Evolutionary conservation across 2,888 invertebrate genomes (phyloP).

Genomic region (Chorisops tibialis): DNA sequence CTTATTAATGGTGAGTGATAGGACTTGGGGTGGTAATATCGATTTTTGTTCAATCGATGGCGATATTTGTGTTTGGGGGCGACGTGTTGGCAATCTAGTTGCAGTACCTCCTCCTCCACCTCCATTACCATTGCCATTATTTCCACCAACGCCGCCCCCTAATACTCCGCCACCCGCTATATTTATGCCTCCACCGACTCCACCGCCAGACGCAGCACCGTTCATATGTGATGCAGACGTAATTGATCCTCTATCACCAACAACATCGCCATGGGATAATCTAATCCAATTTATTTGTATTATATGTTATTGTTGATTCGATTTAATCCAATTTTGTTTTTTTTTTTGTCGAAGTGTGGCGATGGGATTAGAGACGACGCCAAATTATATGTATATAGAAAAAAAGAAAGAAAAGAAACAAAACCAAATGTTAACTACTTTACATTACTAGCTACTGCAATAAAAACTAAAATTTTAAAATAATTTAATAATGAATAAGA

Average conservation of each 20-base stretch:
- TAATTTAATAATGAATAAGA: not conserved
- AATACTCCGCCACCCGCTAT: slow-evolving; percentile 30
- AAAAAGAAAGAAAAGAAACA: slow-evolving; percentile 3
- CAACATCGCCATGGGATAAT: slow-evolving; percentile 15
- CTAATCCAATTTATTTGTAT: not conserved
- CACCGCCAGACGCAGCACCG: slow-evolving; percentile 29
- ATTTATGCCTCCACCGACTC: slow-evolving; percentile 34
- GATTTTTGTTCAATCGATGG: slow-evolving; percentile 26
- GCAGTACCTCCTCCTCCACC: not conserved
- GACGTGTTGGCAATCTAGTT: slow-evolving; percentile 40
- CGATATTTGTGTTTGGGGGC: slow-evolving; percentile 42
- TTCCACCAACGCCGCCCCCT: slow-evolving; percentile 35
- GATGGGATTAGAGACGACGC: not conserved
- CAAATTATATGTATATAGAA: not conserved
- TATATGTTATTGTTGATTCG: slow-evolving; percentile 28
- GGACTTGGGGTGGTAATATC: slow-evolving; percentile 33
- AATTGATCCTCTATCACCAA: slow-evolving; percentile 9
- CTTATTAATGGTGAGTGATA: slow-evolving; percentile 51
- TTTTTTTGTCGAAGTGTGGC: not conserved
- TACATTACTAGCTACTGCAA: not conserved
- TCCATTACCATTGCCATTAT: slow-evolving; percentile 34
- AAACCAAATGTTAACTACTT: not conserved
- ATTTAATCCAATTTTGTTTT: not conserved
- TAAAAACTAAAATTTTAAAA: not conserved
- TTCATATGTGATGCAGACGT: slow-evolving; percentile 29